These are phyloP conservation scores for Melanitta fusca DNA, from an alignment of 2,797 vertebrate genomes.

Conservation along the genomic window DNA sequence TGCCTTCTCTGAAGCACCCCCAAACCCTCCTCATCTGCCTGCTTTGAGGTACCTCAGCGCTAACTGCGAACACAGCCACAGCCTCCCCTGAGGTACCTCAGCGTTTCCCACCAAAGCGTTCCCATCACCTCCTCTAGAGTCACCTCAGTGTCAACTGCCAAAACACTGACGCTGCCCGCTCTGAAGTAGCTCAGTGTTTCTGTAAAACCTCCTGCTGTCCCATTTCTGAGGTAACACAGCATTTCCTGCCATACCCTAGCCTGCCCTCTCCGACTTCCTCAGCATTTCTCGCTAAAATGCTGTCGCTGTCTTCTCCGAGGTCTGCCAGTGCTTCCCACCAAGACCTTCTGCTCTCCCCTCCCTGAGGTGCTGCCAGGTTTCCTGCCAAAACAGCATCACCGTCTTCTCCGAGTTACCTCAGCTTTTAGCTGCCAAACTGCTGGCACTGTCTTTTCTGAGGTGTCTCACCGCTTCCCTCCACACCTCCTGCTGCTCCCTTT, in stretches of 20 bases:
- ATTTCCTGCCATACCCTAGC: background rate
- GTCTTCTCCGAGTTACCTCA: background rate
- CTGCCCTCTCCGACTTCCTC: background rate
- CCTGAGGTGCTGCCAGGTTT: too few relatives aligned
- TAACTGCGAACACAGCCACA: background rate
- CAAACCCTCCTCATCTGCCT: background rate
- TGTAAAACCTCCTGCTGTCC: background rate
- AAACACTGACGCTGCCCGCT: background rate
- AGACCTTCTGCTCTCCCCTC: too few relatives aligned
- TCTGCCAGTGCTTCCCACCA: too few relatives aligned
- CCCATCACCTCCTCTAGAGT: background rate
- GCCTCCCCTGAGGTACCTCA: background rate
- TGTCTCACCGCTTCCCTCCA: background rate
- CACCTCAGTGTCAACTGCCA: background rate
- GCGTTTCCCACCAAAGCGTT: background rate
- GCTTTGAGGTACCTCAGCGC: background rate
- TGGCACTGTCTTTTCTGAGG: too few relatives aligned
- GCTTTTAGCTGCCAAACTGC: background rate
- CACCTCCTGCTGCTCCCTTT: background rate
- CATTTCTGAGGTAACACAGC: background rate
- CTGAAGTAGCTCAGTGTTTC: background rate
- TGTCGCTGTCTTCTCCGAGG: too few relatives aligned
- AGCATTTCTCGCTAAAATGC: background rate
- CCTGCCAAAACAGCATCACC: background rate
- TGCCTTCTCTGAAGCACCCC: background rate